Evolutionary conservation across 1,140 invertebrate species (phyloP).

Genomic region (Idris sp.): DNA sequence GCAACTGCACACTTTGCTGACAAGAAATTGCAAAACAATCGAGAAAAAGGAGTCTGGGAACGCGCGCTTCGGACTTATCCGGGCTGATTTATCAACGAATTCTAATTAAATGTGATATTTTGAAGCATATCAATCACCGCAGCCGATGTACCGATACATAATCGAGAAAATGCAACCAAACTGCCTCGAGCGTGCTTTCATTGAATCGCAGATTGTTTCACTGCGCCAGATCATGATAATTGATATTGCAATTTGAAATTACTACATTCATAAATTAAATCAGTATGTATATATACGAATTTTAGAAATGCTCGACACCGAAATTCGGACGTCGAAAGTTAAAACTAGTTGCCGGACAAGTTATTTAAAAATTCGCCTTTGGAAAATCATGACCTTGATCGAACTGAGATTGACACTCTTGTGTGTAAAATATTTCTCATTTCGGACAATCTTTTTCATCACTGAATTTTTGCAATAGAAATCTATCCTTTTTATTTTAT

Average conservation of each 20-base stretch:
- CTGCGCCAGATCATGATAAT: constrained; percentile 31
- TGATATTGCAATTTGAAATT: constrained; percentile 29
- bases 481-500: constrained; percentile 18
- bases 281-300: constrained; percentile 13
- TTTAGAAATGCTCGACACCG: constrained; percentile 44
- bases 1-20: constrained; percentile 41
- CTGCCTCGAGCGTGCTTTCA: constrained; percentile 5
- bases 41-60: constrained; percentile 53
- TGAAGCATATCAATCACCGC: constrained; percentile 45
- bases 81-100: constrained; percentile 41
- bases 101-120: constrained; percentile 54
- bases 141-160: constrained; percentile 32
- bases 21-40: constrained; percentile 56
- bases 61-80: constrained; percentile 32
- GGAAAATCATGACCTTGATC: constrained; percentile 71
- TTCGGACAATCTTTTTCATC: constrained; percentile 25
- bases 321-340: constrained; percentile 57
- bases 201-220: constrained; percentile 41
- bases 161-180: constrained; percentile 27
- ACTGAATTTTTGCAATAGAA: constrained; percentile 12
- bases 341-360: constrained; percentile 23
- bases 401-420: constrained; percentile 27
- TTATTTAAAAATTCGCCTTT: constrained; percentile 61
- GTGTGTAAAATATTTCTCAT: no score
- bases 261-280: constrained; percentile 27